Evolutionary conservation across 64 coral and sea anemone genomes (phyloP), one percentile per base, ranked within the genome.

Genomic region (Cladopsammia gracilis): DNA sequence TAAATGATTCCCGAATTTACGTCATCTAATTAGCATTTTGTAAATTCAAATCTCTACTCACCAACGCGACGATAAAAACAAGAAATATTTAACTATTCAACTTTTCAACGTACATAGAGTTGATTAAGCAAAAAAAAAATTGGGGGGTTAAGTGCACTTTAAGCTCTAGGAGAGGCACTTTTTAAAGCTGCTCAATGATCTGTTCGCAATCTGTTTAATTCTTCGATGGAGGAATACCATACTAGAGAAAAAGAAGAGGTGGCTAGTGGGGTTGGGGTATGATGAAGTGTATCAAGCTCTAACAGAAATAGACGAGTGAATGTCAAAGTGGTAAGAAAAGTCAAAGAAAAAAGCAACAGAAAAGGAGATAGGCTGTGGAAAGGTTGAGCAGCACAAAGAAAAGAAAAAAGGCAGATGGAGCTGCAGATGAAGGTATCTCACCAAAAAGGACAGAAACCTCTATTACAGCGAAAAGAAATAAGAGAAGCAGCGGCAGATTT

Each of bases 401-500:
- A 50, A 75, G 73, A 75, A 75, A 64, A 64, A 64, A 75, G 73
- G 20, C 4, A 19, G 73, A 53, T 23, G 20, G 47, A 51, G 48
- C 9, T 77, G 75, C 75, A 77, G 48, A 18, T 54, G 75, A 54
- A 18, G 19, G 75, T 77, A 48, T 25, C 46, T 77, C 75, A 16
- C 75, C 49, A 77, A 77, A 77, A 48, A 77, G 54, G 75, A 77
- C 52, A 77, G n/a, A 77, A 77, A 20, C 75, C 75, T 77, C 75
- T 48, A 10, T 56, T 16, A 49, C 64, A 86, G 71, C 24, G 44
- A 86, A 86, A 70, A 49, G 58, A 86, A 86, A 54, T 66, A 24
- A 90, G 69, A 19, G 65, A 64, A 75, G 45, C 43, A 48, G 34
- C 43, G 72, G 72, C 5, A 75, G 72, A 4, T 75, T 75, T 18